These are phyloP conservation scores for Atlantisia rogersi DNA, from an alignment of 2,113 vertebrate species.

Conservation along the genomic window DNA sequence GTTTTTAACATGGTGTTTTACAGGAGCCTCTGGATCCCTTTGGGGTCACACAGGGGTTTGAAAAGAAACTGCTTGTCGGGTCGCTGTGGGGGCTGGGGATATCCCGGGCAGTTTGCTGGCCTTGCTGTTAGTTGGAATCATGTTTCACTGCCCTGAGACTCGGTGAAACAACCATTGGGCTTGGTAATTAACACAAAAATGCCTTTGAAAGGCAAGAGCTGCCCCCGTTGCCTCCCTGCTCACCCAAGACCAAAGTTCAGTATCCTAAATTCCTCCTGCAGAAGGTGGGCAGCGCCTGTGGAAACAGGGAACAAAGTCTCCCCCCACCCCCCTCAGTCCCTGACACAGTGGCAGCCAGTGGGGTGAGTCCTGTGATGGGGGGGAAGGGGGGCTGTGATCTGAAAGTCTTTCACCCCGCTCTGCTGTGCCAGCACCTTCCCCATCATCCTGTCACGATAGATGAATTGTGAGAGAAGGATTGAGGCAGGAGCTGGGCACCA, in stretches of 20 bases:
- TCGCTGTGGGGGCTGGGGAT: neutral
- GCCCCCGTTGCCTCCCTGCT: neutral
- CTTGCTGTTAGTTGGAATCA: accelerated
- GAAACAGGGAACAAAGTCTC: neutral
- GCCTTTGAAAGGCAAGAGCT: neutral
- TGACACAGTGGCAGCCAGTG: too few relatives aligned
- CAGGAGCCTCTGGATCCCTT: neutral
- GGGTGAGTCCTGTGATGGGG: too few relatives aligned
- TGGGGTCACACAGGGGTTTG: accelerated
- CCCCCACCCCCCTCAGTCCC: too few relatives aligned
- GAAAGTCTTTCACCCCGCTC: neutral
- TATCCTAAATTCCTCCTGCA: neutral
- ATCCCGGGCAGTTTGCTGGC: neutral
- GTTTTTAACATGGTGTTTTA: neutral
- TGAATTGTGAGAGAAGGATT: neutral
- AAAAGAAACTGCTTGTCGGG: neutral
- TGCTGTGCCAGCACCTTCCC: neutral
- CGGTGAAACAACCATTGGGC: accelerated
- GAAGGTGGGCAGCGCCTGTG: neutral
- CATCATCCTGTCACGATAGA: neutral
- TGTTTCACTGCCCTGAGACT: neutral
- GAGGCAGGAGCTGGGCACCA: neutral
- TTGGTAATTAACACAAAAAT: accelerated
- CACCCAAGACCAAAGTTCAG: neutral
- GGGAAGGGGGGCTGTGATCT: too few relatives aligned